Conservation (phyloP, 1,140 invertebrate species). For the Stegodyphus dumicola region DNA sequence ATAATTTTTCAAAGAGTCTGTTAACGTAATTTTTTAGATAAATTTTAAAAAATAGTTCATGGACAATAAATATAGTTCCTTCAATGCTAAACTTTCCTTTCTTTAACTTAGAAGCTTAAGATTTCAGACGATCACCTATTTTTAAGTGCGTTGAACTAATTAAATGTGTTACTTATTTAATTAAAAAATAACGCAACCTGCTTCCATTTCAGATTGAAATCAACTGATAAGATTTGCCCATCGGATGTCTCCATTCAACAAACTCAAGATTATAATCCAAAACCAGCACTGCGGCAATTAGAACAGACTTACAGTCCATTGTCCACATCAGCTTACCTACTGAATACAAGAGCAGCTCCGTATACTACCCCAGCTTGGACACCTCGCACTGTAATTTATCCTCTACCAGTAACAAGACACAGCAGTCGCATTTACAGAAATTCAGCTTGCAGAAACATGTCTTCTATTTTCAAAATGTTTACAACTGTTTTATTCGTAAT, state of each 20-base stretch:
- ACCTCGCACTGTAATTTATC: slow-evolving; percentile 45
- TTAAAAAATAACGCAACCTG: no score
- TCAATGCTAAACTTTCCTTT: no score
- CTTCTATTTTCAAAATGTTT: not conserved
- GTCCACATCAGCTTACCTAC: slow-evolving; percentile 27
- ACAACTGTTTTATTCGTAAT: no score
- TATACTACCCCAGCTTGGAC: slow-evolving; percentile 50
- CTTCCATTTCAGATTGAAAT: slow-evolving; percentile 28
- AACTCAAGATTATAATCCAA: slow-evolving; percentile 7
- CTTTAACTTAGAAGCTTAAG: no score
- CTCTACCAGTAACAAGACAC: slow-evolving; percentile 48
- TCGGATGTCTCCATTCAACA: slow-evolving; percentile 1
- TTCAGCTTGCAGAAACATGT: not conserved
- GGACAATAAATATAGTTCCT: no score
- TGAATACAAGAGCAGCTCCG: slow-evolving; percentile 8
- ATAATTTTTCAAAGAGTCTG: no score
- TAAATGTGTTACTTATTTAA: no score
- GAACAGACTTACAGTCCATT: slow-evolving; percentile 29
- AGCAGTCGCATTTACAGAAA: slow-evolving; percentile 39
- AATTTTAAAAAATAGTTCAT: no score
- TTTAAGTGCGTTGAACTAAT: not conserved
- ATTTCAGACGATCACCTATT: no score
- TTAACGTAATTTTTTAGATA: no score
- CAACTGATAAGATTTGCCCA: slow-evolving; percentile 39
- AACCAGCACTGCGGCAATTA: slow-evolving; percentile 17